Evolutionary conservation across 2,888 invertebrate species (phyloP).

Genomic region (Chirona hameri): DNA sequence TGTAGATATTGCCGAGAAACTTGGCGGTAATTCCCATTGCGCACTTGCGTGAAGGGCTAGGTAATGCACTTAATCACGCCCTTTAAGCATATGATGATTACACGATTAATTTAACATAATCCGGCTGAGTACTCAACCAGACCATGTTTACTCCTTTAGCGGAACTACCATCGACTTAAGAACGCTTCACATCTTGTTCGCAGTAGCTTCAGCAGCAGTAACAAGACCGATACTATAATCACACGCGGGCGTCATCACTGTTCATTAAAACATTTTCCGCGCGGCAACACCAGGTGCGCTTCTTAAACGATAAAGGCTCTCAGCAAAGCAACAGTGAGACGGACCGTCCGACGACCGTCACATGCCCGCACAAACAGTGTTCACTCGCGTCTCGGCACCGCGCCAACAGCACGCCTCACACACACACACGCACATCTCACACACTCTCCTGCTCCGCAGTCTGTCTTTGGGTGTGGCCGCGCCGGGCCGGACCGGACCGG

Average conservation of each 20-base stretch:
- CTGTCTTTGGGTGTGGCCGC: conserved; percentile 6
- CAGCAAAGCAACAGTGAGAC: background rate
- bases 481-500: background rate
- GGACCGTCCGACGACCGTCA: background rate
- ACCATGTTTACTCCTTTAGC: too few relatives aligned
- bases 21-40: background rate
- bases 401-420: background rate
- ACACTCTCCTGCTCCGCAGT: background rate
- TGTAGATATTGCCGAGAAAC: background rate
- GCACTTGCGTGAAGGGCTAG: background rate
- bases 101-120: too few relatives aligned
- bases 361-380: background rate
- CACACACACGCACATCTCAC: background rate
- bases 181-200: too few relatives aligned
- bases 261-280: background rate
- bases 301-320: background rate
- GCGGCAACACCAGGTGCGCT: background rate
- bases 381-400: background rate
- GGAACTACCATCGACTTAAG: too few relatives aligned
- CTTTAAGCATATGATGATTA: too few relatives aligned
- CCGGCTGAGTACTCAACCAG: too few relatives aligned
- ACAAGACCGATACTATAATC: background rate
- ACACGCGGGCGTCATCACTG: background rate
- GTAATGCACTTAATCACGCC: background rate
- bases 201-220: background rate